A percentile compares a stretch with the other conserved stretches of the same genome.
Conservation (phyloP, 2,113 vertebrate species). For the Seriola quinqueradiata region DNA sequence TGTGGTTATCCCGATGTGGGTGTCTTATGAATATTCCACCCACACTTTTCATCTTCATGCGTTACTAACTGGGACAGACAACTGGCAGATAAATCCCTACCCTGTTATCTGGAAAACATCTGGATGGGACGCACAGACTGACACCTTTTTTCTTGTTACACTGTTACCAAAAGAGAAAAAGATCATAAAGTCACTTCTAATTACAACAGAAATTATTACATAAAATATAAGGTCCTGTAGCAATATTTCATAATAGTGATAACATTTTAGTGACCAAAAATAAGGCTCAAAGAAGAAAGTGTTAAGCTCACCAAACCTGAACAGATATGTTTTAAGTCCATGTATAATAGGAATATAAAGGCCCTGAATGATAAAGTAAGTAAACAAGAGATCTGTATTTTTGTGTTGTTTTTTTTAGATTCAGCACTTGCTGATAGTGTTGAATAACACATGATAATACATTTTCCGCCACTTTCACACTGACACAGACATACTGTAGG, state of each 20-base stretch:
- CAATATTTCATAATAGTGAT: not conserved
- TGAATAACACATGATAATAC: not conserved
- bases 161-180: no score
- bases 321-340: no score
- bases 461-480: no score
- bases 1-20: constrained; percentile 47
- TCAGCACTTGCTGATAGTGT: not conserved
- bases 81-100: not conserved
- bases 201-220: not conserved
- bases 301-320: no score
- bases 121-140: not conserved
- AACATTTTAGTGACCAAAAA: not conserved
- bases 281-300: not conserved
- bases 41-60: constrained; percentile 27
- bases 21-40: constrained; percentile 47
- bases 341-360: no score
- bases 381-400: no score
- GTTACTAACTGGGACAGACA: constrained; percentile 9
- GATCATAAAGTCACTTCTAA: no score
- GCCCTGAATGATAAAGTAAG: no score
- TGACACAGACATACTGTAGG: not conserved
- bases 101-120: not conserved
- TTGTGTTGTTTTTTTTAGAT: not conserved
- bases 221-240: not conserved
- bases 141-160: not conserved